These are phyloP conservation scores for Paguma larvata DNA, from an alignment of 2,797 vertebrate genomes.

Conservation along the genomic window DNA sequence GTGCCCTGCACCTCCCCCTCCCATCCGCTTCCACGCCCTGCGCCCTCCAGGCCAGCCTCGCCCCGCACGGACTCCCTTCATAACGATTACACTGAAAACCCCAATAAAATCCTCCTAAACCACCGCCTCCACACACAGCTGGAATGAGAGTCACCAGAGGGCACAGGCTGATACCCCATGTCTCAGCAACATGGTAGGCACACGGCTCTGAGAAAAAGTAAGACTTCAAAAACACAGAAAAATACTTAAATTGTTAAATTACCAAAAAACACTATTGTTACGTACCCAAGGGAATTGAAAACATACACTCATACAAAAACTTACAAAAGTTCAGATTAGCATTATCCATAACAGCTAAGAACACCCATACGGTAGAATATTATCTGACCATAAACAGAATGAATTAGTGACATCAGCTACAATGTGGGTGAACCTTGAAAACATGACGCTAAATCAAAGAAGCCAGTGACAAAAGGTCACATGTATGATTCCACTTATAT, in stretches of 20 bases:
- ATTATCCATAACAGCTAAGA: background rate
- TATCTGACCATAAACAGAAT: background rate
- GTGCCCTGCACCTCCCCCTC: no score
- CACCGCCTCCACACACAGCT: background rate
- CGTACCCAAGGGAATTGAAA: background rate
- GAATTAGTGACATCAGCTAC: background rate
- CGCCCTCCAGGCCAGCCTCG: background rate
- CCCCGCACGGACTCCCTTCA: background rate
- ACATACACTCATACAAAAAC: background rate
- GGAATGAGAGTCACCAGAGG: background rate
- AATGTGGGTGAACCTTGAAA: fast-evolving
- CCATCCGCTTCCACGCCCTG: background rate
- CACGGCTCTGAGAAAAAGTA: no score
- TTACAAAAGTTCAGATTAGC: background rate
- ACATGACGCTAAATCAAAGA: background rate
- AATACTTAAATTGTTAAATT: background rate
- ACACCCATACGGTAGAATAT: background rate
- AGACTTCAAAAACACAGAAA: background rate
- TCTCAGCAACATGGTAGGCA: fast-evolving
- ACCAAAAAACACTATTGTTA: background rate
- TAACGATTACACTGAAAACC: background rate
- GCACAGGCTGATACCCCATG: no score
- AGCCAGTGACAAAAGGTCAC: background rate
- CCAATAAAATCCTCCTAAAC: background rate
- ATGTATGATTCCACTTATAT: fast-evolving